phyloP scores from a whole-genome alignment of 2,113 vertebrate species.

The Toxostoma redivivum region DNA sequence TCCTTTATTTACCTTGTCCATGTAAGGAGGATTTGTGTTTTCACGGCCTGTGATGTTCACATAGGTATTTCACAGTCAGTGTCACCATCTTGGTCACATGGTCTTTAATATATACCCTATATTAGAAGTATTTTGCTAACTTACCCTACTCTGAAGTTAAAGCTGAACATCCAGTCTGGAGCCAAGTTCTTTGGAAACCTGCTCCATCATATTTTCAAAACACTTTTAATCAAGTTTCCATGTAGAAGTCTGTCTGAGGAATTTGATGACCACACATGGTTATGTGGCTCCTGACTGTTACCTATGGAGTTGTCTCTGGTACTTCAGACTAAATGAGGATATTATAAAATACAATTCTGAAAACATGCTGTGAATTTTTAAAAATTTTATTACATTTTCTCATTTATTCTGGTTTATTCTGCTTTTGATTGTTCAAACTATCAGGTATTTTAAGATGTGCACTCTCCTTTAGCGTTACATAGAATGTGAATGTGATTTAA shows the following conservation, averaged over 20 bases:
- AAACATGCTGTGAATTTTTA: background rate
- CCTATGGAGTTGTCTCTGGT: background rate
- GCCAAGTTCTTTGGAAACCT: background rate
- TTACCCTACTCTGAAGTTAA: background rate
- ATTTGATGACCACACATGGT: background rate
- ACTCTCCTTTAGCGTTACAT: background rate
- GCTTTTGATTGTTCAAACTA: background rate
- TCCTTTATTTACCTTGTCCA: background rate
- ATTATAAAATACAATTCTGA: background rate
- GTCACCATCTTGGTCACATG: background rate
- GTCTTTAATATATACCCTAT: background rate
- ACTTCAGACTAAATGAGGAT: background rate
- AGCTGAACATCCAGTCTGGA: background rate
- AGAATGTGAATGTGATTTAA: background rate
- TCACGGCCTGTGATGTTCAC: background rate
- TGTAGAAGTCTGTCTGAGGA: background rate
- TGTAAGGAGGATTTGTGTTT: background rate
- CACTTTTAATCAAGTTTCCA: background rate
- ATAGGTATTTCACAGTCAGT: background rate
- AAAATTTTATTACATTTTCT: background rate
- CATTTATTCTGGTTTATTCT: background rate
- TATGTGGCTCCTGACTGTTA: background rate
- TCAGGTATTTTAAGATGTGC: background rate
- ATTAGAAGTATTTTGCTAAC: background rate
- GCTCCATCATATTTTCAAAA: background rate